Base-by-base conservation (phyloP, 2,888 invertebrate genomes). In the Nasonia oneida region DNA sequence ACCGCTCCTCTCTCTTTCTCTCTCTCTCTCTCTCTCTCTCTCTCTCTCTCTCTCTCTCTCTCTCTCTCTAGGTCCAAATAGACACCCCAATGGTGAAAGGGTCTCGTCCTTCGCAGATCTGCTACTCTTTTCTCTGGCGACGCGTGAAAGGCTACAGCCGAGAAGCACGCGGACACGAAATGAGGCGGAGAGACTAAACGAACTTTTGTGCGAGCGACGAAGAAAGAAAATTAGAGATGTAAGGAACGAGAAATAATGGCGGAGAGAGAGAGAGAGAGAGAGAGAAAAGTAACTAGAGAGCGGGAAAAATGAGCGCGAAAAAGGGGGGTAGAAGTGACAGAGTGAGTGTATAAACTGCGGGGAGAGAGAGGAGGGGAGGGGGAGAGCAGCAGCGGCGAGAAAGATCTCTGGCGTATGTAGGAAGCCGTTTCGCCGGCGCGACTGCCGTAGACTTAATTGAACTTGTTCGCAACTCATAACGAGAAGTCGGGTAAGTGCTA, bases 401-500 rank as follows among this genome's bases (percentile, higher is more conserved):
- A 88, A 87, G 87, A 89, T 85, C 88, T 53, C 18, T 89, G 87
- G 79, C 89, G 88, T 89, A 89, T 88, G 89, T 89, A 90, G 90
- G 92, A 92, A 92, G 92, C 92, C 92, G 90, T 92, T 89, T 90
- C 88, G 89, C 88, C 89, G 88, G 88, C 87, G 81, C 33, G 83
- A 50, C 71, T 42, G 84, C 88, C 89, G 88, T 87, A 87, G 91
- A 93, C 92, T 93, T 93, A 93, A 93, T 93, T 93, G 93, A 93
- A 93, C 93, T 93, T 93, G 93, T 93, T 93, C 91, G 90, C 89
- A 93, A 93, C 93, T 93, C 93, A 92, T 93, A 93, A 93, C 93
- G 92, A 92, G 93, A 93, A 93, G 93, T 92, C 93, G 88, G 90
- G 90, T 89, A 93, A 93, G 93, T 93, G 93, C 92, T 87, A 88